phyloP scores from a whole-genome alignment of 2,797 vertebrate genomes.

The Schizopygopsis pylzovi region DNA sequence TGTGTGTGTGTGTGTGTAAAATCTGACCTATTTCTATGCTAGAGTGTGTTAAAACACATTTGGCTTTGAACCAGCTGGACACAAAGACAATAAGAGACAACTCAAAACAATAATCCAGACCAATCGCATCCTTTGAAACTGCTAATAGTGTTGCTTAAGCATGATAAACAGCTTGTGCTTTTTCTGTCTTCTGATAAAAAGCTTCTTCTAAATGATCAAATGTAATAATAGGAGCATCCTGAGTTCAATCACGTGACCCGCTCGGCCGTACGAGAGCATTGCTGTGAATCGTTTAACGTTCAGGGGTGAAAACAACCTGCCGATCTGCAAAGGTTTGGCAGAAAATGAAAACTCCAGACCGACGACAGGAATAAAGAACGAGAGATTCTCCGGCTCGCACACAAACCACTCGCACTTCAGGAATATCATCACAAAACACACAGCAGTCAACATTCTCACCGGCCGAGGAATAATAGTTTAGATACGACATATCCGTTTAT shows the following conservation, averaged over 20 bases:
- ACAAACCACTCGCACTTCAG: background rate
- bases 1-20: constrained; percentile 47
- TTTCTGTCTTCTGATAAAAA: background rate
- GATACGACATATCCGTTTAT: background rate
- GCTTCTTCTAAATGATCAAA: too few relatives aligned
- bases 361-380: constrained; percentile 8
- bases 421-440: background rate
- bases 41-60: constrained; percentile 1
- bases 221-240: background rate
- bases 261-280: background rate
- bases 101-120: background rate
- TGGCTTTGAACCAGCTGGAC: constrained; percentile 6
- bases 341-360: background rate
- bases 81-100: background rate
- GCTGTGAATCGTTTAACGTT: background rate
- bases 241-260: background rate
- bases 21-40: constrained; percentile 33
- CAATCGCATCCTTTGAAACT: background rate
- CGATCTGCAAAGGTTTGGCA: constrained; percentile 14
- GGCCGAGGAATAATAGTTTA: background rate
- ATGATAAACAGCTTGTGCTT: background rate
- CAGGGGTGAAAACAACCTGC: constrained; percentile 6
- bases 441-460: background rate
- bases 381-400: background rate
- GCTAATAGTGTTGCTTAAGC: background rate